Evolutionary conservation across 2,113 vertebrate species (phyloP).

Genomic region (Brienomyrus longianalis): DNA sequence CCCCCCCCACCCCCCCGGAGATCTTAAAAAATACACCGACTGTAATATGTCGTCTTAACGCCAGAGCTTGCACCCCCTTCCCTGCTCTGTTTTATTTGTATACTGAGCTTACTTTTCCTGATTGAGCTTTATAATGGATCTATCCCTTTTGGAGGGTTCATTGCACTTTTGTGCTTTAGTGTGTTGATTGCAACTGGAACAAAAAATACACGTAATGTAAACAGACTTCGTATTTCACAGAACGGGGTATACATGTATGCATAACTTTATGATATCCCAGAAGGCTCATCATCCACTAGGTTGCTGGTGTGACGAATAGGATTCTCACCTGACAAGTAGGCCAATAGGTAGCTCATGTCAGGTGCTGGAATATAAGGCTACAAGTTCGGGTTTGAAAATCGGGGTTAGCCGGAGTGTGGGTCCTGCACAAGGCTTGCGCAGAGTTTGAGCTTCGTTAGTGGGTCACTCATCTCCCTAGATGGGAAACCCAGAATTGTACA

Average conservation of each 20-base stretch:
- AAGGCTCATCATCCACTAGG: neutral
- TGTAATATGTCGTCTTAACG: neutral
- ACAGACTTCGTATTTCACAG: neutral
- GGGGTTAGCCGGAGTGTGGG: neutral
- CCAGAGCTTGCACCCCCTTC: neutral
- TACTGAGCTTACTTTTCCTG: neutral
- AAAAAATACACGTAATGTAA: neutral
- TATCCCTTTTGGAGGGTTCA: neutral
- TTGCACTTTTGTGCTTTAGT: neutral
- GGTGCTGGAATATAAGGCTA: neutral
- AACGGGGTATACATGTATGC: neutral
- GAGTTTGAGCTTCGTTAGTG: neutral
- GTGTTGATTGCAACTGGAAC: neutral
- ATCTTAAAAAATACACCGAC: neutral
- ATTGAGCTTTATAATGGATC: neutral
- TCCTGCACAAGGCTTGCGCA: neutral
- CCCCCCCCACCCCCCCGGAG: neutral
- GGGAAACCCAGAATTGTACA: slow-evolving; percentile 3
- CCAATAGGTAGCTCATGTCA: neutral
- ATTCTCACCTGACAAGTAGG: neutral
- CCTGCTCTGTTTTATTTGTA: neutral
- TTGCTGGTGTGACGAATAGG: neutral
- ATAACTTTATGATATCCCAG: neutral
- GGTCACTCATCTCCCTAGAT: neutral
- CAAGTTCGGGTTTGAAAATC: neutral